Conservation (phyloP, 1,140 invertebrate genomes). For the Drosophila parvula region DNA sequence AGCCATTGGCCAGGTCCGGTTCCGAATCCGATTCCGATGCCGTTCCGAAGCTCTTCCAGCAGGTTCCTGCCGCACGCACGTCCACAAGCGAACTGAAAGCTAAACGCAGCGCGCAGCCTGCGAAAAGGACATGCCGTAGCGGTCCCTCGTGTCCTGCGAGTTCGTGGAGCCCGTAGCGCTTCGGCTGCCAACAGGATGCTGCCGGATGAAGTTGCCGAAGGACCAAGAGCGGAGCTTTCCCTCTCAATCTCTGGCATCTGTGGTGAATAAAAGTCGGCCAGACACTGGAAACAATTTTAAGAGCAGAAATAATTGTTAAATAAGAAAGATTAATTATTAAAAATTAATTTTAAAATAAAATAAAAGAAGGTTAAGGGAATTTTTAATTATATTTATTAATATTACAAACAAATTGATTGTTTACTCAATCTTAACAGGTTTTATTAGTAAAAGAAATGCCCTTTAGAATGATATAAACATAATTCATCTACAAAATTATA, state of each 20-base stretch:
- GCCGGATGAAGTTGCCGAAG: conserved; percentile 60
- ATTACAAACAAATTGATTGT: too few relatives aligned
- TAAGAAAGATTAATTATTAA: too few relatives aligned
- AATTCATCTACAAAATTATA: background rate
- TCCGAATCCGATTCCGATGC: conserved; percentile 4
- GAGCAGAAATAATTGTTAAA: background rate
- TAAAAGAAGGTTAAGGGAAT: too few relatives aligned
- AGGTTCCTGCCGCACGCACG: conserved; percentile 75
- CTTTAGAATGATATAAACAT: background rate
- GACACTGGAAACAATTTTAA: conserved; percentile 36
- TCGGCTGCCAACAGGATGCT: conserved; percentile 60
- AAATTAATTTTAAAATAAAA: background rate
- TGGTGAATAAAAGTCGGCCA: conserved; percentile 48
- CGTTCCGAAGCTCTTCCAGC: conserved; percentile 28
- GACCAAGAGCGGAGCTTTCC: conserved; percentile 44
- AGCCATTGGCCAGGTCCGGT: conserved; percentile 21
- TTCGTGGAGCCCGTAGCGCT: conserved; percentile 23
- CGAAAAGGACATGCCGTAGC: conserved; percentile 67
- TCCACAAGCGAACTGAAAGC: conserved; percentile 69
- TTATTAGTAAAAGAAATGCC: background rate
- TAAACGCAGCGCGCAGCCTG: conserved; percentile 68
- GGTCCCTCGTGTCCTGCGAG: conserved; percentile 18
- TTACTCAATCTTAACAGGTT: too few relatives aligned
- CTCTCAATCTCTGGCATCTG: conserved; percentile 12
- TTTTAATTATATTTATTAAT: background rate